Conservation (phyloP, 2,797 vertebrate genomes). For the Sebastes trivittatus region DNA sequence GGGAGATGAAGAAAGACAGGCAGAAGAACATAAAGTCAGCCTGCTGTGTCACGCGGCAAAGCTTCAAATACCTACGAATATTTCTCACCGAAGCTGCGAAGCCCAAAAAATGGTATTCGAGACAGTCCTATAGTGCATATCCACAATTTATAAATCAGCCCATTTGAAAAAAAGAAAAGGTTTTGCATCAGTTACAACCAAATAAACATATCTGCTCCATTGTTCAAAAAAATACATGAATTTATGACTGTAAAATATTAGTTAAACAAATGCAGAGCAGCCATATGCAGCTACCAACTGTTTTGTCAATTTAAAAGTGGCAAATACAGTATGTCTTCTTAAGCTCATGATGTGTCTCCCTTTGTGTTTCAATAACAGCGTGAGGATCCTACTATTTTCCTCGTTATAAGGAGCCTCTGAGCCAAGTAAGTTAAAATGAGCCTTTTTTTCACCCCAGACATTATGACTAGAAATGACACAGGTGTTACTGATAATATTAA, state of each 20-base stretch:
- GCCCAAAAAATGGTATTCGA: too few species aligned
- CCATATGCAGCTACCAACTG: background rate
- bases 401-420: background rate
- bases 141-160: too few species aligned
- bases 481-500: background rate
- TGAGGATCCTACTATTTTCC: background rate
- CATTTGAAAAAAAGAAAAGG: background rate
- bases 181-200: background rate
- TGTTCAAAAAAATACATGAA: background rate
- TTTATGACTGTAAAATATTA: background rate
- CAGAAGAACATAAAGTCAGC: too few species aligned
- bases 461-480: background rate
- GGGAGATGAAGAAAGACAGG: too few species aligned
- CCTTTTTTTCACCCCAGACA: background rate
- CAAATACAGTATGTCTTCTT: background rate
- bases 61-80: too few species aligned
- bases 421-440: background rate
- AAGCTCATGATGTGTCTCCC: conserved; percentile 1
- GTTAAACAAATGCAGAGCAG: background rate
- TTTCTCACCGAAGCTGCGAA: too few species aligned
- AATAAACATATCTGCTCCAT: background rate
- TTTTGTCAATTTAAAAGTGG: background rate
- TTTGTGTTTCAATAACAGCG: background rate
- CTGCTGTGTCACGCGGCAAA: too few species aligned
- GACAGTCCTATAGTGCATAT: too few species aligned